These are phyloP conservation scores for Echinops telfairi DNA, from an alignment of 2,113 vertebrate genomes.

Conservation along the genomic window DNA sequence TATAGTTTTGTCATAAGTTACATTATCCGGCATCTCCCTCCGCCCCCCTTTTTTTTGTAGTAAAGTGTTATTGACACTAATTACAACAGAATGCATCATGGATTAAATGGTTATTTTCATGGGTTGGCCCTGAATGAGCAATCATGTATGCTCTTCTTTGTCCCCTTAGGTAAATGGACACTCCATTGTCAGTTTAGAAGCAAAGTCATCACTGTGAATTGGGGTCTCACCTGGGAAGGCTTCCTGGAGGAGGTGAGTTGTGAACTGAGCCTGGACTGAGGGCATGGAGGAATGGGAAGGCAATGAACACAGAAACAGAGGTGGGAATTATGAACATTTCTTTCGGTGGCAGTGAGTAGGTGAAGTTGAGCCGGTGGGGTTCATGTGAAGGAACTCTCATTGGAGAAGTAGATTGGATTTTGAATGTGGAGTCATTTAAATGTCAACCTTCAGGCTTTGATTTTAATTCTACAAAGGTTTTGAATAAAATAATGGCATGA, in stretches of 20 bases:
- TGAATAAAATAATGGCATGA: slow-evolving; percentile 26
- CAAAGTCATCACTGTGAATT: neutral
- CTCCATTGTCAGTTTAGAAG: slow-evolving; percentile 7
- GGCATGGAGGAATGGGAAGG: neutral
- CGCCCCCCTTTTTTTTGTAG: too few species aligned
- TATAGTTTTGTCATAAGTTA: too few species aligned
- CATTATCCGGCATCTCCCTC: too few species aligned
- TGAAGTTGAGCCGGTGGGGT: neutral
- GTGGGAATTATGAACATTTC: neutral
- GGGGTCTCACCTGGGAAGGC: neutral
- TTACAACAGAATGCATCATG: neutral
- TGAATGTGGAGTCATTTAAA: neutral
- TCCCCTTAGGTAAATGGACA: neutral
- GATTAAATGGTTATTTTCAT: slow-evolving; percentile 27
- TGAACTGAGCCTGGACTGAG: neutral
- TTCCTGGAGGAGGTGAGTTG: neutral
- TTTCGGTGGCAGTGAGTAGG: neutral
- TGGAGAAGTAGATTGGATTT: neutral
- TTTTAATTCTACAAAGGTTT: slow-evolving; percentile 46
- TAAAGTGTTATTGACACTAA: too few species aligned
- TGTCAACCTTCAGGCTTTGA: neutral
- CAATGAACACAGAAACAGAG: neutral
- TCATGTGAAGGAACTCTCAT: neutral
- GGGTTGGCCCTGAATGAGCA: neutral
- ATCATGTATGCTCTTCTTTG: neutral